Evolutionary conservation across 2,888 invertebrate genomes (phyloP).

Genomic region (Eupithecia subfuscata): DNA sequence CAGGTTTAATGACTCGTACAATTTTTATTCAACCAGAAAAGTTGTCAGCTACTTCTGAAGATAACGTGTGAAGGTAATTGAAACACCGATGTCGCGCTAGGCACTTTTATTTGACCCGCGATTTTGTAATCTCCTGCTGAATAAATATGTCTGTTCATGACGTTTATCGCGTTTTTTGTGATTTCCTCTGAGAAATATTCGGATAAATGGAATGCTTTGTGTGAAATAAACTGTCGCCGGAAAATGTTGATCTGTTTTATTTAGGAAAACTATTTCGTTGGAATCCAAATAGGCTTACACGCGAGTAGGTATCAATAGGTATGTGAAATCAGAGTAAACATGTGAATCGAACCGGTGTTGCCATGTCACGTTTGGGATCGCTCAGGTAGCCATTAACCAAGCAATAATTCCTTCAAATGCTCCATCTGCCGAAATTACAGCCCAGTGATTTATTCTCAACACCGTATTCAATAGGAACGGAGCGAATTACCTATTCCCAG

Average conservation of each 20-base stretch:
- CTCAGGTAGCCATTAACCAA: constrained; percentile 40
- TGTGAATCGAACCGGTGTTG: constrained; percentile 6
- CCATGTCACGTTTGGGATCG: constrained; percentile 30
- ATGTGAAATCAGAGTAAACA: constrained; percentile 14
- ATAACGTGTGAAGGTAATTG: constrained; percentile 48
- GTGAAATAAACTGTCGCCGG: constrained; percentile 16
- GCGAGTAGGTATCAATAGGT: not conserved
- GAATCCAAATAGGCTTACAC: not conserved
- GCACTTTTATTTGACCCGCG: constrained; percentile 46
- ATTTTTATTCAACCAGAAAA: not conserved
- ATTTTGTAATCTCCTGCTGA: constrained; percentile 35
- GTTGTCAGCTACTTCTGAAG: constrained; percentile 18
- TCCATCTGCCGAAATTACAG: constrained; percentile 53
- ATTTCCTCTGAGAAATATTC: constrained; percentile 33
- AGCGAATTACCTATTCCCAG: constrained; percentile 63
- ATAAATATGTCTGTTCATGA: constrained; percentile 33
- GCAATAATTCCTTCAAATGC: constrained; percentile 47
- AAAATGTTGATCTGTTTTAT: constrained; percentile 9
- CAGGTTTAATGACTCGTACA: not conserved
- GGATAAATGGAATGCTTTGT: constrained; percentile 22
- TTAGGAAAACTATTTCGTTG: constrained; percentile 3
- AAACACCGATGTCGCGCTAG: constrained; percentile 42
- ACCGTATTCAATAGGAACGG: constrained; percentile 69
- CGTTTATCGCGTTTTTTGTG: constrained; percentile 37
- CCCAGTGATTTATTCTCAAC: constrained; percentile 63